Percentiles rank a stretch among this genome's conserved stretches.
phyloP scores from a whole-genome alignment of 1,140 invertebrate genomes.

The Aphaenogaster ashmeadi region DNA sequence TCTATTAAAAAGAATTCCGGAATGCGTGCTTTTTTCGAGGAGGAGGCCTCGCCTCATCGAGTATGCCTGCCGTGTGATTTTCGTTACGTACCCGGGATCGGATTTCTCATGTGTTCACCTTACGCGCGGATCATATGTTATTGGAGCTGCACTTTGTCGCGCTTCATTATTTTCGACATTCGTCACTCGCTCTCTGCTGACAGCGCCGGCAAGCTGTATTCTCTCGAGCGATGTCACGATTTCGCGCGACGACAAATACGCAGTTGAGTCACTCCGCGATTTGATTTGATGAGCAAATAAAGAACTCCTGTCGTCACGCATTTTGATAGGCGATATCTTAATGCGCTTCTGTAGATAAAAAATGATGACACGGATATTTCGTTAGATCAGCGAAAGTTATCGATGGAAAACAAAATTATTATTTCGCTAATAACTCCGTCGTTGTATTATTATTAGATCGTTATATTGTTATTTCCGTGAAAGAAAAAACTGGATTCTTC shows the following conservation, averaged over 20 bases:
- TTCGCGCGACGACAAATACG: background rate
- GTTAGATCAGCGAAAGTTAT: background rate
- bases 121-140: slow-evolving; percentile 3
- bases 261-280: slow-evolving; percentile 23
- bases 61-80: background rate
- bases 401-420: slow-evolving; percentile 1
- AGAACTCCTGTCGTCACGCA: background rate
- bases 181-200: background rate
- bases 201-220: background rate
- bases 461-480: background rate
- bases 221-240: slow-evolving; percentile 14
- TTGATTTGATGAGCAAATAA: slow-evolving; percentile 13
- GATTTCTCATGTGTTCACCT: background rate
- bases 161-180: slow-evolving; percentile 27
- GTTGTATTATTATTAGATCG: background rate
- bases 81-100: background rate
- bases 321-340: slow-evolving; percentile 37
- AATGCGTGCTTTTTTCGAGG: background rate
- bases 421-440: background rate
- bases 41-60: background rate
- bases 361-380: background rate
- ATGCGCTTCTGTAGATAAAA: slow-evolving; percentile 11
- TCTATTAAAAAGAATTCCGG: background rate
- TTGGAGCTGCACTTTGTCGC: slow-evolving; percentile 1
- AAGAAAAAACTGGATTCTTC: background rate